A percentile compares a stretch with the other conserved stretches of the same genome.
These are phyloP conservation scores for Callocephalon fimbriatum DNA, from an alignment of 2,113 vertebrate genomes.

Conservation along the genomic window DNA sequence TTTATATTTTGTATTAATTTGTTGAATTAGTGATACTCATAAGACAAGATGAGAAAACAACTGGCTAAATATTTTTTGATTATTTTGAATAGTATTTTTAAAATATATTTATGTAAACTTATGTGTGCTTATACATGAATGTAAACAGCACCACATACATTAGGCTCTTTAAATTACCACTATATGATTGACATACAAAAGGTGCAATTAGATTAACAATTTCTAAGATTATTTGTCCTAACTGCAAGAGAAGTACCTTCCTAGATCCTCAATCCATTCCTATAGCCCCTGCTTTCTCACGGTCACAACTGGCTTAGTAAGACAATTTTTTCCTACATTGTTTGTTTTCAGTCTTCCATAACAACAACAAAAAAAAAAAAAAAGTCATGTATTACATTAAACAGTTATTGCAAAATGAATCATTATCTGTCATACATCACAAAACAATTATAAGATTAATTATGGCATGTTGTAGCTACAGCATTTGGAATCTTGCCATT, in stretches of 20 bases:
- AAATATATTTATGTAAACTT: no score
- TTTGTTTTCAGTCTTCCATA: not conserved
- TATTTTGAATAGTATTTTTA: not conserved
- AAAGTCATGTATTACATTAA: not conserved
- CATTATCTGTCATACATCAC: not conserved
- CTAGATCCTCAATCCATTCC: not conserved
- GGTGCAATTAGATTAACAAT: not conserved
- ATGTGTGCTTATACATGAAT: not conserved
- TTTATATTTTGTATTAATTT: no score
- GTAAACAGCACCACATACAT: not conserved
- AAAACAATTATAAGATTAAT: not conserved
- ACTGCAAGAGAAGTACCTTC: not conserved
- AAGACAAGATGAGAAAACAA: no score
- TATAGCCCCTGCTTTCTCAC: not conserved
- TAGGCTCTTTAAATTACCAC: not conserved
- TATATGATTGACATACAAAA: not conserved
- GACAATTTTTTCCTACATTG: rapidly evolving
- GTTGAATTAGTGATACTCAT: no score
- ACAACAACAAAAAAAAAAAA: not conserved
- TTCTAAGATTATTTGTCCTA: not conserved
- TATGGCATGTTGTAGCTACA: not conserved
- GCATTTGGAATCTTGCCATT: not conserved
- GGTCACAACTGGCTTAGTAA: not conserved
- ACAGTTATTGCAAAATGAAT: not conserved
- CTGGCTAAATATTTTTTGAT: no score